Percentiles rank a stretch among this genome's conserved stretches.
These are phyloP conservation scores for Drosophila pallidifrons DNA, from an alignment of 1,140 invertebrate genomes.

Conservation along the genomic window DNA sequence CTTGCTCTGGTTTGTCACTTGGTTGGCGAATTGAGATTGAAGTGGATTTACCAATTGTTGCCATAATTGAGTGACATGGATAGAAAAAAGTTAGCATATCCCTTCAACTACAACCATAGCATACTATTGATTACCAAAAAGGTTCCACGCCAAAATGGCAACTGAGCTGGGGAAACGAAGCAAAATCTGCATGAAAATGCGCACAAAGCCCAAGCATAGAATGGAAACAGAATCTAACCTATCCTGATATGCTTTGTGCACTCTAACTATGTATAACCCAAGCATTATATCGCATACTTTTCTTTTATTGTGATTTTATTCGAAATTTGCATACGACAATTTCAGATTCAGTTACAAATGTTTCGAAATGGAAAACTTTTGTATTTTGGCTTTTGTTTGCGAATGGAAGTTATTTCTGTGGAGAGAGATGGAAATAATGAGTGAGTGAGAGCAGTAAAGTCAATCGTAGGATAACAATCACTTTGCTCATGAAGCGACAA, in stretches of 20 bases:
- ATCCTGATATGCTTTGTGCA: constrained; percentile 9
- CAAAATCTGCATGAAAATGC: constrained; percentile 81
- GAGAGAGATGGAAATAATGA: not conserved
- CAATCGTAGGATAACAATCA: constrained; percentile 43
- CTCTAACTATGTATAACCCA: constrained; percentile 20
- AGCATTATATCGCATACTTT: constrained; percentile 8
- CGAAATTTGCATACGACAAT: constrained; percentile 52
- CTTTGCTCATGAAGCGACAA: constrained; percentile 60
- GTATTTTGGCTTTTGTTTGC: constrained; percentile 43
- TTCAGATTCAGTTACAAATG: constrained; percentile 66
- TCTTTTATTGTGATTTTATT: constrained; percentile 61
- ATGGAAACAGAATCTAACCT: constrained; percentile 42
- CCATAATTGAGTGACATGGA: constrained; percentile 82
- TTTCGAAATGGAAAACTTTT: constrained; percentile 63
- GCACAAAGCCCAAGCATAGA: constrained; percentile 65
- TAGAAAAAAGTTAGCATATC: constrained; percentile 41
- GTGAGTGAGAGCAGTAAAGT: constrained; percentile 17
- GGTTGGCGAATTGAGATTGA: constrained; percentile 61
- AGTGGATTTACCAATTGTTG: constrained; percentile 80
- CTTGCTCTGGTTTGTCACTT: constrained; percentile 42
- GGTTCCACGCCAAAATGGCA: constrained; percentile 66
- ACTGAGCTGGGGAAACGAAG: constrained; percentile 39
- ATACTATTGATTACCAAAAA: constrained; percentile 79
- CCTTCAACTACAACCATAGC: not conserved
- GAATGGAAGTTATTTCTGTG: constrained; percentile 17